phyloP scores from a whole-genome alignment of 23 tunicate species.

The Ascidia mentula region DNA sequence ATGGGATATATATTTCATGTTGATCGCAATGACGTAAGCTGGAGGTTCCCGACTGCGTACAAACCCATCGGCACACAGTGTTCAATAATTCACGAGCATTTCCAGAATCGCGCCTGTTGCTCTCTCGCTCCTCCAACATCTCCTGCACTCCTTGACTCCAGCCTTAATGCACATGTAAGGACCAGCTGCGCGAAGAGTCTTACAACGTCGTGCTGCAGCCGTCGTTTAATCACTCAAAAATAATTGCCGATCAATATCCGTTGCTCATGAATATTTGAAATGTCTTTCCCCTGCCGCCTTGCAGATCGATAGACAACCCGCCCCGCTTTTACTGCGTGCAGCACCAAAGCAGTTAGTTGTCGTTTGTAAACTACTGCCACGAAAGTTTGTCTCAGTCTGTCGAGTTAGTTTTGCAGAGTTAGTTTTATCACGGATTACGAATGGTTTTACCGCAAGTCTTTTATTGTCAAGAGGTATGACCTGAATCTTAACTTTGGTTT shows the following conservation, averaged over 20 bases:
- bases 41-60: too few species aligned
- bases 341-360: too few species aligned
- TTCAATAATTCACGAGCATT: background rate
- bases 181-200: too few species aligned
- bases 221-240: constrained; percentile 9
- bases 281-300: background rate
- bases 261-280: background rate
- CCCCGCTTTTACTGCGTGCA: too few species aligned
- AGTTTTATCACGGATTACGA: background rate
- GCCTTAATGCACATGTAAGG: too few species aligned
- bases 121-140: too few species aligned
- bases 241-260: constrained; percentile 7
- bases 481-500: background rate
- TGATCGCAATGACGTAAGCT: background rate
- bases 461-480: constrained; percentile 5
- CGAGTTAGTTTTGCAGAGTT: too few species aligned
- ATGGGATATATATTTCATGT: background rate
- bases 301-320: background rate
- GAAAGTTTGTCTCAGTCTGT: too few species aligned
- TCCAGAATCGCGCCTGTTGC: too few species aligned
- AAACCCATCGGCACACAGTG: background rate
- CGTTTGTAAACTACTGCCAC: too few species aligned
- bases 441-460: constrained; percentile 2
- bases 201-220: background rate
- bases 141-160: too few species aligned